These are phyloP conservation scores for Tinea semifulvella DNA, from an alignment of 2,888 invertebrate genomes.

Conservation along the genomic window DNA sequence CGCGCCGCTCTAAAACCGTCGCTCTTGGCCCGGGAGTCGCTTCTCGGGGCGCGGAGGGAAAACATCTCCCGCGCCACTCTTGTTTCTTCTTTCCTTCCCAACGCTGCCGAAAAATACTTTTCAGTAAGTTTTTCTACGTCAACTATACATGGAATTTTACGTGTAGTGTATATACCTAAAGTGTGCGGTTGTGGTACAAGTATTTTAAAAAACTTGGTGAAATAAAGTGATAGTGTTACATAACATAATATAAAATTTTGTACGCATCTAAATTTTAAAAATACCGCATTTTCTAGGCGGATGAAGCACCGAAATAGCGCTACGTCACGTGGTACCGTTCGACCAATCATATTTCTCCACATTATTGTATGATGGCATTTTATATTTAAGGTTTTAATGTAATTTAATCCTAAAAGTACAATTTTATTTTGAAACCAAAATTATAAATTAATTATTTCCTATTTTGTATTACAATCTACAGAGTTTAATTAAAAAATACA, in stretches of 20 bases:
- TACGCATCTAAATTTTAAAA: slow-evolving; percentile 58
- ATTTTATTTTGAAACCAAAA: slow-evolving; percentile 14
- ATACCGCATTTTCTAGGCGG: slow-evolving; percentile 66
- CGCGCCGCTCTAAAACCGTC: slow-evolving; percentile 68
- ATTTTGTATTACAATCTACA: slow-evolving; percentile 6
- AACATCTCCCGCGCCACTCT: slow-evolving; percentile 67
- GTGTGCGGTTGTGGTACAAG: slow-evolving; percentile 40
- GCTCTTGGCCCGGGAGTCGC: slow-evolving; percentile 67
- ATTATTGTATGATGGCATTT: slow-evolving; percentile 36
- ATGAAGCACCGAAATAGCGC: slow-evolving; percentile 58
- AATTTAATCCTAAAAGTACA: slow-evolving; percentile 7
- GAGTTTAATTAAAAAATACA: slow-evolving; percentile 22
- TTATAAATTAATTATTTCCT: slow-evolving; percentile 1
- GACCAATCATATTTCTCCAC: slow-evolving; percentile 63
- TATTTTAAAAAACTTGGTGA: slow-evolving; percentile 38
- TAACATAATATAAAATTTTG: slow-evolving; percentile 41
- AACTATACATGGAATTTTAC: slow-evolving; percentile 32
- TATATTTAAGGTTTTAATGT: slow-evolving; percentile 9
- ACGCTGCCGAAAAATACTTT: slow-evolving; percentile 60
- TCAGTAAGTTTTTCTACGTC: slow-evolving; percentile 48
- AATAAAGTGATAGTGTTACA: slow-evolving; percentile 58
- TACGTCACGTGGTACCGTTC: slow-evolving; percentile 57
- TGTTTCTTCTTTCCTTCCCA: slow-evolving; percentile 67
- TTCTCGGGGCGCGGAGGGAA: slow-evolving; percentile 66
- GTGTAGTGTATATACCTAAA: slow-evolving; percentile 41